Conservation (phyloP, 2,113 vertebrate genomes). For the Mormoops blainvillei region DNA sequence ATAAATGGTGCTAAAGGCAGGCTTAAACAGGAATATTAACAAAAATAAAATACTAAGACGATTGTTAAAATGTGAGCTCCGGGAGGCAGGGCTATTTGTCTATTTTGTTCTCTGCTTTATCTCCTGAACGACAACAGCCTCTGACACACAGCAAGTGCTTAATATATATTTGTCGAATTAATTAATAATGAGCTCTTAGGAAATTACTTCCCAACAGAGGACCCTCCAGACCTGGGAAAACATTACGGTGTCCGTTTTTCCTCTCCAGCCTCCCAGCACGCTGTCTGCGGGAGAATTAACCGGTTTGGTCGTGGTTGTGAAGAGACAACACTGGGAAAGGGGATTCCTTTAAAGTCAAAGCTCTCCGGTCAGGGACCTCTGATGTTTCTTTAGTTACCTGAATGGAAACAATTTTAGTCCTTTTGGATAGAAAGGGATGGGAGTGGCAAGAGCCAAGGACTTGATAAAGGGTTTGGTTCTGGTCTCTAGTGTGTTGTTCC, state of each 20-base stretch:
- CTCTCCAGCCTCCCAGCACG: background rate
- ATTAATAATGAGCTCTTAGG: background rate
- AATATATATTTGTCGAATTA: background rate
- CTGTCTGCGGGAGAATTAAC: background rate
- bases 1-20: background rate
- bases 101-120: background rate
- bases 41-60: background rate
- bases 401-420: background rate
- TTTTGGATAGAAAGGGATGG: background rate
- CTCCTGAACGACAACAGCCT: background rate
- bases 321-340: background rate
- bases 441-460: background rate
- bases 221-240: background rate
- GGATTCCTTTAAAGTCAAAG: background rate
- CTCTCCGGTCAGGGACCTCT: background rate
- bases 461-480: background rate
- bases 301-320: background rate
- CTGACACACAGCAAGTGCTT: background rate
- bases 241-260: fast-evolving
- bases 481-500: background rate
- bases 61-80: background rate
- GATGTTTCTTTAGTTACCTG: background rate
- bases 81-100: background rate
- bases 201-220: background rate
- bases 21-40: background rate